Base-by-base conservation (phyloP, 2,797 vertebrate species). In the Nasua narica region DNA sequence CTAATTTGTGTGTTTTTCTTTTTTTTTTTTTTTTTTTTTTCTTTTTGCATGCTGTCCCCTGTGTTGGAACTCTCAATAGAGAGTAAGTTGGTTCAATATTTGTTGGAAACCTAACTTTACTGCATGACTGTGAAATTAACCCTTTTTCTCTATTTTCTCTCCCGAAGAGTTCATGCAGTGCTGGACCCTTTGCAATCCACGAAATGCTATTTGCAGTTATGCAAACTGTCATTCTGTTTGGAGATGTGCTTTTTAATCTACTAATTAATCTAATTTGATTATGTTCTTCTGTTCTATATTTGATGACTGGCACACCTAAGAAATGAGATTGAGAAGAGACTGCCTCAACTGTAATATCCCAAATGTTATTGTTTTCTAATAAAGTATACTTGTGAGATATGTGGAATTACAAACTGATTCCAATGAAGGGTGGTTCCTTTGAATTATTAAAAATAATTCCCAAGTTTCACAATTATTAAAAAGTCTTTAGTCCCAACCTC, bases 21-120 rank as follows among this genome's bases (percentile, higher is more conserved):
- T 97, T 98, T 94, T 94, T 97, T 95, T 97, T 98, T 94, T 94
- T 97, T 95, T 35, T 96, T 98, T 87, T 98, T 99, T 98, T 98
- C 96, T 97, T 99, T 99, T 99, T 99, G 99, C 99, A 99, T 99
- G 99, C 99, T 97, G 98, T 98, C 98, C 98, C 98, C 99, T 99
- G 98, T 99, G 99, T 99, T 99, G 99, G 99, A 99, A 99, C 99
- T 99, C 99, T 99, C 99, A 99, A 98, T 99, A 99, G 99, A 99
- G 99, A 99, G 99, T 99, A 99, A 99, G 99, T 99, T 99, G 99
- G 99, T 98, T 98, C 98, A 98, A 96, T 98, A 98, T 99, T 99
- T 98, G 97, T 98, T 98, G 98, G 98, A 98, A 98, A 97, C 97
- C 97, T 99, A 99, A 99, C 98, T 98, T 98, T 98, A 92, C 97